These are phyloP conservation scores for Macropis europaea DNA, from an alignment of 2,888 invertebrate species.

Conservation along the genomic window DNA sequence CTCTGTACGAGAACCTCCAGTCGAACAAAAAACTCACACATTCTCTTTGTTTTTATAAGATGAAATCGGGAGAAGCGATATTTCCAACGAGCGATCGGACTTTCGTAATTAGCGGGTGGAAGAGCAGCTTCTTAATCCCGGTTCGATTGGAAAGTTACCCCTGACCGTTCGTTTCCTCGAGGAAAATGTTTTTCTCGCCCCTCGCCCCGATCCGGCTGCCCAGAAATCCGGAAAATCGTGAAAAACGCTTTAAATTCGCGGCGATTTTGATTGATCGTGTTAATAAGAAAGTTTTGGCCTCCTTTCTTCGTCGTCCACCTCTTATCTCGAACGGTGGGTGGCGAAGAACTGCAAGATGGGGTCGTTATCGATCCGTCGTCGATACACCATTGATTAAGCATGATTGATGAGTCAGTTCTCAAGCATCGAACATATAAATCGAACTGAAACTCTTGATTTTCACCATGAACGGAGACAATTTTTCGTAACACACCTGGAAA, in stretches of 20 bases:
- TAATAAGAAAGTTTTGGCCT: slow-evolving; percentile 73
- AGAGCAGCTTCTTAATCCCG: slow-evolving; percentile 59
- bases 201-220: slow-evolving; percentile 34
- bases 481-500: too few species aligned
- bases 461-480: too few species aligned
- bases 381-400: slow-evolving; percentile 65
- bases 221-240: slow-evolving; percentile 66
- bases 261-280: slow-evolving; percentile 74
- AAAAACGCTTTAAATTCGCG: slow-evolving; percentile 70
- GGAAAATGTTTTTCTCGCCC: slow-evolving; percentile 29
- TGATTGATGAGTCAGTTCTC: slow-evolving; percentile 66
- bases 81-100: slow-evolving; percentile 58
- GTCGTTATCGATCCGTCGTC: slow-evolving; percentile 64
- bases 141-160: slow-evolving; percentile 63
- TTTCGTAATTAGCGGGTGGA: slow-evolving; percentile 58
- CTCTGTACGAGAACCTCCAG: too few species aligned
- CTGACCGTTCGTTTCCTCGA: slow-evolving; percentile 15
- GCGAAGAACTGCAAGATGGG: slow-evolving; percentile 35
- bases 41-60: slow-evolving; percentile 12
- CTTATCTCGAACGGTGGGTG: slow-evolving; percentile 52
- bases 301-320: slow-evolving; percentile 57
- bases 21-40: too few species aligned
- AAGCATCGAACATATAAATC: slow-evolving; percentile 5
- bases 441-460: background rate
- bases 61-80: slow-evolving; percentile 32